Percentiles rank a stretch among this genome's conserved stretches.
phyloP scores from a whole-genome alignment of 2,113 vertebrate genomes.

The Siphamia tubifer region DNA sequence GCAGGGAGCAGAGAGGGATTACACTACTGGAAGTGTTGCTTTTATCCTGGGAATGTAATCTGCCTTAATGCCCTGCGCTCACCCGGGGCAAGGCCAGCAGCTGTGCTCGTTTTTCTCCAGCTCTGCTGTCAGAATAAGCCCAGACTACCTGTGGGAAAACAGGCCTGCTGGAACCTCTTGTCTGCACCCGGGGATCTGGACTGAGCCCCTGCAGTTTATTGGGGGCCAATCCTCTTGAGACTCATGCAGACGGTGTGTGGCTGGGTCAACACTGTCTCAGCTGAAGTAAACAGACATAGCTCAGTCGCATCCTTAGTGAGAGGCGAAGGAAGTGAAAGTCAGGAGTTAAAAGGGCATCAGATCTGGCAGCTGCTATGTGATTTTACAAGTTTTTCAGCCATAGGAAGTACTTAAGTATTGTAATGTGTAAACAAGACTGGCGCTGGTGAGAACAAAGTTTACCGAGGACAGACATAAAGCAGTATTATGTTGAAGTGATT shows the following conservation, averaged over 20 bases:
- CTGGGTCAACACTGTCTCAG: constrained; percentile 61
- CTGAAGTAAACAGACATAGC: constrained; percentile 55
- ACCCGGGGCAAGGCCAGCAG: constrained; percentile 70
- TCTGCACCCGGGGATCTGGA: constrained; percentile 36
- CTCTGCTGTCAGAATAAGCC: constrained; percentile 39
- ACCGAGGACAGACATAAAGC: constrained; percentile 44
- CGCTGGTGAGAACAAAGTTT: constrained; percentile 35
- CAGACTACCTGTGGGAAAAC: constrained; percentile 72
- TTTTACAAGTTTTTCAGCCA: constrained; percentile 61
- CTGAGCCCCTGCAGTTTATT: constrained; percentile 58
- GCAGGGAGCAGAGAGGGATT: constrained; percentile 57
- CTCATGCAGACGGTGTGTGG: constrained; percentile 31
- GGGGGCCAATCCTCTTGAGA: constrained; percentile 50
- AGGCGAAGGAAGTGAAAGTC: constrained; percentile 26
- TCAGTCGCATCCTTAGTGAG: constrained; percentile 27
- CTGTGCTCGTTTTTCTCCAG: constrained; percentile 67
- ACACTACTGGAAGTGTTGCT: constrained; percentile 69
- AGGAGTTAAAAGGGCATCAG: constrained; percentile 15
- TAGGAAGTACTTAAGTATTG: constrained; percentile 59
- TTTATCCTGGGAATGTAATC: constrained; percentile 76
- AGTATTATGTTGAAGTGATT: constrained; percentile 16
- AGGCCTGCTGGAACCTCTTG: constrained; percentile 39
- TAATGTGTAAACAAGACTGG: constrained; percentile 57
- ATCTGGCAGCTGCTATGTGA: constrained; percentile 53
- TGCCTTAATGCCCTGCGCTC: constrained; percentile 70